These are phyloP conservation scores for Propithecus perrieri DNA, from an alignment of 2,797 vertebrate species.

Conservation along the genomic window DNA sequence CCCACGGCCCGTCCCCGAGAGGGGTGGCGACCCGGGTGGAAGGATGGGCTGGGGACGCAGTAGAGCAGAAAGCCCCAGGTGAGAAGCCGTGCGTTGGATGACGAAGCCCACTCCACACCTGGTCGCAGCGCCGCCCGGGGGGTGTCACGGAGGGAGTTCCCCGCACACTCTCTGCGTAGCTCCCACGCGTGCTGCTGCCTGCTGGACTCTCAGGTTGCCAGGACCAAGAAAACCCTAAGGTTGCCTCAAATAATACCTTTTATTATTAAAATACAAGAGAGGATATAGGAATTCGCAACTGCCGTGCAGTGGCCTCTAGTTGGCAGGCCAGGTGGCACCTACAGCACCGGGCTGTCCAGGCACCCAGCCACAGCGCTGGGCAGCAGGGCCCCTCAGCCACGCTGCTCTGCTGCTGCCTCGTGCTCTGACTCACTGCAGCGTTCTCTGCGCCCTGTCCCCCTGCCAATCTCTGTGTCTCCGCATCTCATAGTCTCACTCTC, in stretches of 20 bases:
- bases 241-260: not conserved
- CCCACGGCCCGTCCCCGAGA: fast-evolving
- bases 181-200: not conserved
- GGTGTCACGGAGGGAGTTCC: fast-evolving
- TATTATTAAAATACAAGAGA: not conserved
- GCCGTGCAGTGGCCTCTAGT: too few relatives aligned
- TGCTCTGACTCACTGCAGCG: not conserved
- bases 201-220: not conserved
- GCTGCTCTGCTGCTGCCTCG: fast-evolving
- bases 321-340: not conserved
- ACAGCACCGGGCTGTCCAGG: fast-evolving
- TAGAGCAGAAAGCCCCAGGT: not conserved
- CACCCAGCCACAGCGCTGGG: too few relatives aligned
- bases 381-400: not conserved
- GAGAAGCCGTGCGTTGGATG: not conserved
- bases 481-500: not conserved
- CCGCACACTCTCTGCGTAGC: fast-evolving
- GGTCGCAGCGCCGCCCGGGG: fast-evolving
- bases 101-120: not conserved
- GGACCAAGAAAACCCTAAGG: not conserved
- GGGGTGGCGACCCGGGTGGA: fast-evolving
- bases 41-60: not conserved
- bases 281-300: not conserved
- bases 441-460: not conserved
- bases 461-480: too few relatives aligned